Percentiles rank a stretch among this genome's conserved stretches.
phyloP scores from a whole-genome alignment of 2,113 vertebrate species.

The Forbesichthys agassizii region DNA sequence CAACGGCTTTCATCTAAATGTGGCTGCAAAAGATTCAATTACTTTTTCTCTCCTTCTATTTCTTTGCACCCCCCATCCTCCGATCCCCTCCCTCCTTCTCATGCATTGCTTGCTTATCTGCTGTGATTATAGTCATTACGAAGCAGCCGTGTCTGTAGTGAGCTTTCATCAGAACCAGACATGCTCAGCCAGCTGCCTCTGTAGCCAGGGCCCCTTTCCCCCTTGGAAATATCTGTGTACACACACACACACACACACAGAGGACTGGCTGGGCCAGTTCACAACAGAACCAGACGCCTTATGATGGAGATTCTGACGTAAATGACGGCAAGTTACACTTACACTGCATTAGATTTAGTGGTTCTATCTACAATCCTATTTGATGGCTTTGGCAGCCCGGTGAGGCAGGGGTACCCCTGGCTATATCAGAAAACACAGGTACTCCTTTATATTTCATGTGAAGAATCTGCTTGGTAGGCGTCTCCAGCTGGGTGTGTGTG shows the following conservation, averaged over 20 bases:
- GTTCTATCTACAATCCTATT: conserved; percentile 5
- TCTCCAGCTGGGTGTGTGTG: conserved; percentile 67
- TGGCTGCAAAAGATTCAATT: conserved; percentile 77
- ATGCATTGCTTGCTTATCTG: conserved; percentile 74
- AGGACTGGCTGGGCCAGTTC: no score
- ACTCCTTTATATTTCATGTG: conserved; percentile 74
- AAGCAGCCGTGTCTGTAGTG: conserved; percentile 61
- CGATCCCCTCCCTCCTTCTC: conserved; percentile 62
- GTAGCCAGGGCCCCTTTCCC: conserved; percentile 48
- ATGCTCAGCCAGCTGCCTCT: conserved; percentile 63
- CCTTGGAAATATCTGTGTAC: no score
- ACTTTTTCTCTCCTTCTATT: conserved; percentile 62
- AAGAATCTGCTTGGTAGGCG: conserved; percentile 69
- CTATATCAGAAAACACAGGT: conserved; percentile 69
- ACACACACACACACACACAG: no score
- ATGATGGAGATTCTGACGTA: no score
- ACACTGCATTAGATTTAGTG: conserved; percentile 20
- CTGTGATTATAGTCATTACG: conserved; percentile 78
- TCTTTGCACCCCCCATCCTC: conserved; percentile 53
- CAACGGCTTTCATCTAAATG: conserved; percentile 74
- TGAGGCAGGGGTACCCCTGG: conserved; percentile 48
- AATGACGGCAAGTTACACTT: no score
- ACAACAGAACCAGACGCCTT: no score
- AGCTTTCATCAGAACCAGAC: conserved; percentile 62
- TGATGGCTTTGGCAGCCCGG: conserved; percentile 40